Evolutionary conservation across 2,113 vertebrate species (phyloP).

Genomic region (Coreoperca whiteheadi): DNA sequence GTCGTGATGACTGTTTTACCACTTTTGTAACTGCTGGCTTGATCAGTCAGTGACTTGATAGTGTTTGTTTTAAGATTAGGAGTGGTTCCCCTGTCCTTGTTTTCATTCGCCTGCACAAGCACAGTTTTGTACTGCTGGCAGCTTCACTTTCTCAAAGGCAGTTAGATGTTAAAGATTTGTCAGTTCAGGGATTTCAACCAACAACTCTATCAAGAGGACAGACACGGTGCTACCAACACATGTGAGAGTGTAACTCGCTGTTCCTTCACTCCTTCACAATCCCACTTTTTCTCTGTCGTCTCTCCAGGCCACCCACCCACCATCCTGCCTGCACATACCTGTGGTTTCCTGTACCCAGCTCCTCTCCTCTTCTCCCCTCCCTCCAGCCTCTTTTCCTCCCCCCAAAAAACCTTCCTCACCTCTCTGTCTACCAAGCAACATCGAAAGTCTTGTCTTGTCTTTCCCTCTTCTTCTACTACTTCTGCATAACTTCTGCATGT

Average conservation of each 20-base stretch:
- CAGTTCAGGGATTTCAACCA: slow-evolving; percentile 20
- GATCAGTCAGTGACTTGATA: slow-evolving; percentile 46
- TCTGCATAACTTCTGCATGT: slow-evolving; percentile 28
- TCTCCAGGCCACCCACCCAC: slow-evolving; percentile 77
- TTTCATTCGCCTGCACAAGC: slow-evolving; percentile 70
- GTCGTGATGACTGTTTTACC: slow-evolving; percentile 64
- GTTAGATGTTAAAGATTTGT: slow-evolving; percentile 27
- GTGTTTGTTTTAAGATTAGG: slow-evolving; percentile 66
- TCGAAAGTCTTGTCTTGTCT: slow-evolving; percentile 37
- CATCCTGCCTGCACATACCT: slow-evolving; percentile 83
- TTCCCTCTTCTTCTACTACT: slow-evolving; percentile 14
- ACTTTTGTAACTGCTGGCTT: slow-evolving; percentile 32
- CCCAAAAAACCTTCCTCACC: slow-evolving; percentile 33
- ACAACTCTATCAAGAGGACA: slow-evolving; percentile 20
- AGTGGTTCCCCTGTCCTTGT: slow-evolving; percentile 60
- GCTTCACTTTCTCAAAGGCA: slow-evolving; percentile 39
- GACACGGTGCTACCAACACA: slow-evolving; percentile 4
- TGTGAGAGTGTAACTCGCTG: slow-evolving; percentile 5
- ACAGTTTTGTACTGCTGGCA: slow-evolving; percentile 38
- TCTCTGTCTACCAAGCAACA: slow-evolving; percentile 21
- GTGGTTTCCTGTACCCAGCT: slow-evolving; percentile 82
- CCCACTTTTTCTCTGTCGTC: slow-evolving; percentile 61
- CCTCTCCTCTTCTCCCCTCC: slow-evolving; percentile 36
- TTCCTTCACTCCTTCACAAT: slow-evolving; percentile 55
- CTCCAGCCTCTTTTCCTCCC: slow-evolving; percentile 14